These are phyloP conservation scores for Siniperca scherzeri DNA, from an alignment of 2,797 vertebrate genomes.

Conservation along the genomic window DNA sequence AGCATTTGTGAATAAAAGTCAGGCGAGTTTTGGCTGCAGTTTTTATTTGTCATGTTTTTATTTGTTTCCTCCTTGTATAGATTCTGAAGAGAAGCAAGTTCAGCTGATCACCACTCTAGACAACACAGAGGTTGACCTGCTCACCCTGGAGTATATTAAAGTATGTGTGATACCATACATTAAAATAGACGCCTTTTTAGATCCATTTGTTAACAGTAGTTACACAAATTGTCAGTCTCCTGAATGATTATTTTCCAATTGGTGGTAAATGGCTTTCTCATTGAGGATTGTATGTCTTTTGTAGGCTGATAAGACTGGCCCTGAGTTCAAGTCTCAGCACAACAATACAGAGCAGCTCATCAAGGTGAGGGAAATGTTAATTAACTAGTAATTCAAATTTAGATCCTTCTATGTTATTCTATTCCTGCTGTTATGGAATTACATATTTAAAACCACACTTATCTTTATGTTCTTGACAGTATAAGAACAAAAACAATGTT, in stretches of 20 bases:
- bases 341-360: conserved; percentile 92
- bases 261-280: neutral
- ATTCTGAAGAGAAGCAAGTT: conserved; percentile 91
- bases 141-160: conserved; percentile 93
- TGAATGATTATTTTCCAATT: conserved; percentile 2
- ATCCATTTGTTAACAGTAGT: neutral
- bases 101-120: conserved; percentile 95
- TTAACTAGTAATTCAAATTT: neutral
- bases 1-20: neutral
- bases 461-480: neutral
- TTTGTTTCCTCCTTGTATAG: conserved; percentile 77
- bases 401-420: conserved; percentile 1
- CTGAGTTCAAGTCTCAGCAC: conserved; percentile 89
- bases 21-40: neutral
- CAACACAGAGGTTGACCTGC: conserved; percentile 93
- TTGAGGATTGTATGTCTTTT: conserved; percentile 46
- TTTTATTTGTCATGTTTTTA: conserved; percentile 3
- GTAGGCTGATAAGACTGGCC: conserved; percentile 92
- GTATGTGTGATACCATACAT: conserved; percentile 72
- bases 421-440: neutral
- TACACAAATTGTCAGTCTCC: neutral
- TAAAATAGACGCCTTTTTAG: conserved; percentile 1
- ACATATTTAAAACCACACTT: neutral
- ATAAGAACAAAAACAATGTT: neutral
- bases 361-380: conserved; percentile 87